Conservation (phyloP, 2,888 invertebrate species). For the Tipula unca region DNA sequence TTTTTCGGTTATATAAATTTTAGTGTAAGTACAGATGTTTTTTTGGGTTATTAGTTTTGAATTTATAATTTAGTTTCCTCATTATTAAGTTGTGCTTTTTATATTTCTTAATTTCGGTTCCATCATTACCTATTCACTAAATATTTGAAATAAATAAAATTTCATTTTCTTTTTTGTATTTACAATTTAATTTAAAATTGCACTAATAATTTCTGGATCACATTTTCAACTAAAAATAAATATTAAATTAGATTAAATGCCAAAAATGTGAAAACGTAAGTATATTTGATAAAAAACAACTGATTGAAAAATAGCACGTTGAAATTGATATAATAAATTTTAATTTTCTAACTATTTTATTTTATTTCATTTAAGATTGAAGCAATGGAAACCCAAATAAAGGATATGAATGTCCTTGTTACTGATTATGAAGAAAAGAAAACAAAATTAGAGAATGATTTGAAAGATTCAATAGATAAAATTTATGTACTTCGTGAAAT, state of each 20-base stretch:
- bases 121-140: not conserved
- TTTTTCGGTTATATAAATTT: too few species aligned
- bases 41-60: not conserved
- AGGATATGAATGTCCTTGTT: slow-evolving; percentile 56
- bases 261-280: slow-evolving; percentile 9
- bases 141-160: not conserved
- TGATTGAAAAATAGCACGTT: slow-evolving; percentile 23
- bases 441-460: slow-evolving; percentile 58
- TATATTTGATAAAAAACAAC: not conserved
- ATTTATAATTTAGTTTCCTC: not conserved
- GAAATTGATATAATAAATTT: slow-evolving; percentile 18
- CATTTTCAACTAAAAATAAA: not conserved
- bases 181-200: not conserved
- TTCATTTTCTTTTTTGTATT: not conserved
- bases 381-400: slow-evolving; percentile 65
- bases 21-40: too few species aligned
- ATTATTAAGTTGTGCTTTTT: not conserved
- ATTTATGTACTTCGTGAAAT: slow-evolving; percentile 65
- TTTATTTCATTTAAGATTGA: slow-evolving; percentile 53
- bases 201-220: slow-evolving; percentile 14
- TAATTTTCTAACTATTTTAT: not conserved
- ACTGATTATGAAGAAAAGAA: slow-evolving; percentile 53
- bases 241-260: slow-evolving; percentile 15
- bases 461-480: slow-evolving; percentile 68
- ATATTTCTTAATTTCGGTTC: not conserved